These are phyloP conservation scores for Recurvirostra avosetta DNA, from an alignment of 2,113 vertebrate genomes.

Conservation along the genomic window DNA sequence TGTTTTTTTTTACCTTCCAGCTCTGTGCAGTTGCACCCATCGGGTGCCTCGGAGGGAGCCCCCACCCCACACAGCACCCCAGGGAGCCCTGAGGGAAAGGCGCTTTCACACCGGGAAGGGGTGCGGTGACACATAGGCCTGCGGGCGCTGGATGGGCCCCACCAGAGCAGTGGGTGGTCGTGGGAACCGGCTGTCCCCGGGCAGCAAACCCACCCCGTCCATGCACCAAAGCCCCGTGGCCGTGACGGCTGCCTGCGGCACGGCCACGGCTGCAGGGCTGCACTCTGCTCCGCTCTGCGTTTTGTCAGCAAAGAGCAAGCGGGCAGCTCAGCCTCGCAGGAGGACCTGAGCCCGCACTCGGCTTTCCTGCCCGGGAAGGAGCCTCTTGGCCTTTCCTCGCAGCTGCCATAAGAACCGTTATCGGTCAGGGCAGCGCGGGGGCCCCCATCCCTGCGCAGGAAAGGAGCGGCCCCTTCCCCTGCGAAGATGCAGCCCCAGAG, in stretches of 20 bases:
- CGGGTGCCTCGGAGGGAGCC: background rate
- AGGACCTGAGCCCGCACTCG: background rate
- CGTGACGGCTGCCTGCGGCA: background rate
- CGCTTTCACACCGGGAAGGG: background rate
- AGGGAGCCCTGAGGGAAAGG: background rate
- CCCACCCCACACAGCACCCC: background rate
- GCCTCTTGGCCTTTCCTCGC: background rate
- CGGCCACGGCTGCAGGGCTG: accelerated
- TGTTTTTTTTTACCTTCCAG: background rate
- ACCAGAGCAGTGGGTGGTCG: accelerated
- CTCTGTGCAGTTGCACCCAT: accelerated
- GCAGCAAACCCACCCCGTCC: accelerated
- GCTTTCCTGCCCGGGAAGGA: background rate
- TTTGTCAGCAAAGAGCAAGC: accelerated
- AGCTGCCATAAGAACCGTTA: background rate
- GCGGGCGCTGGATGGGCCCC: background rate
- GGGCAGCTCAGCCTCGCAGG: background rate
- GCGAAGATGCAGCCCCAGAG: background rate
- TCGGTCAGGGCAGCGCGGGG: accelerated
- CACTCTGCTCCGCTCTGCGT: accelerated
- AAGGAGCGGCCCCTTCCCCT: background rate
- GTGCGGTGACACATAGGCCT: background rate
- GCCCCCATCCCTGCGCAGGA: background rate
- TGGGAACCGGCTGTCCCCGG: background rate
- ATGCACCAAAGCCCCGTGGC: accelerated